Percentiles rank a stretch among this genome's conserved stretches.
Evolutionary conservation across 2,113 vertebrate genomes (phyloP).

Genomic region (Thalassoma bifasciatum): DNA sequence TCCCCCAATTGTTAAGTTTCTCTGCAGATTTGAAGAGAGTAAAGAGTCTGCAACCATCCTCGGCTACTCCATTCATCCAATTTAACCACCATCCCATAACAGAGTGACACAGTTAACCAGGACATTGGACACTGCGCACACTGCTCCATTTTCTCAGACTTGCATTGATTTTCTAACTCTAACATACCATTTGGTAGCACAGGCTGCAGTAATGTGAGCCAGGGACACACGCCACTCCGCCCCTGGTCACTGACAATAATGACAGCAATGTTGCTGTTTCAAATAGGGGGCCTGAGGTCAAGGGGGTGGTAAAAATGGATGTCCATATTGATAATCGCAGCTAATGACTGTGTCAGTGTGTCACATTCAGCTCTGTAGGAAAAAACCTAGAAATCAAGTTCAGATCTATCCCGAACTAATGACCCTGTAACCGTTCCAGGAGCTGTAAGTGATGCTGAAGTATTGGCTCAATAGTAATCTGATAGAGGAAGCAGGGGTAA

Average conservation of each 20-base stretch:
- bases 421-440: neutral
- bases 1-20: neutral
- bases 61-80: neutral
- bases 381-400: slow-evolving; percentile 11
- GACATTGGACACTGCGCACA: slow-evolving; percentile 23
- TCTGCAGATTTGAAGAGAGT: neutral
- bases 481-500: slow-evolving; percentile 33
- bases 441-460: slow-evolving; percentile 12
- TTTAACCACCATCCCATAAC: neutral
- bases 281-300: slow-evolving; percentile 43
- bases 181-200: slow-evolving; percentile 55
- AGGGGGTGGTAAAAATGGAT: slow-evolving; percentile 43
- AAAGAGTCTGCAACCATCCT: neutral
- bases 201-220: slow-evolving; percentile 60
- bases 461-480: slow-evolving; percentile 59
- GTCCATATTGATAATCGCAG: slow-evolving; percentile 39
- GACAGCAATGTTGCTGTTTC: slow-evolving; percentile 33
- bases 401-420: slow-evolving; percentile 1
- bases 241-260: slow-evolving; percentile 31
- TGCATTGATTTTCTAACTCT: slow-evolving; percentile 68
- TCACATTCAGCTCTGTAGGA: slow-evolving; percentile 1
- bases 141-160: slow-evolving; percentile 58
- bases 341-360: slow-evolving; percentile 50
- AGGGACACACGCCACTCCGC: slow-evolving; percentile 33
- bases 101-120: slow-evolving; percentile 29